Base-by-base conservation (phyloP, 2,113 vertebrate species). In the Gambusia affinis region DNA sequence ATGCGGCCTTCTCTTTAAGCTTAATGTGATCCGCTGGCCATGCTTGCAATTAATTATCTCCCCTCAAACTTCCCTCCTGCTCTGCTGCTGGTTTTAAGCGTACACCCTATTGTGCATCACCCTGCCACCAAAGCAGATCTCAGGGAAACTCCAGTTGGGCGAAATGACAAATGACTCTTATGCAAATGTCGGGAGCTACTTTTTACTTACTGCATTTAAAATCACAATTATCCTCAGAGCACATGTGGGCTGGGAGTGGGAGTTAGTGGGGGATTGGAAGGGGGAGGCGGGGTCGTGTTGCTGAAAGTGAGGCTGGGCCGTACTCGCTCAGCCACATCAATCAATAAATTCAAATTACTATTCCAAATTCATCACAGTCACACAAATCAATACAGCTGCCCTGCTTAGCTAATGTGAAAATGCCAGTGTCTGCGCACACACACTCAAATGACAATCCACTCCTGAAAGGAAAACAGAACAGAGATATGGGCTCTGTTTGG, bases 301-400 rank as follows among this genome's bases (percentile, higher is more conserved):
- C 83, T 92, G 89, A 92, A 91, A 92, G 89, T 90, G 90, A 89
- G 88, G 91, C 87, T 92, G 91, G 88, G 82, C 87, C 80, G 91
- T 93, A 91, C 91, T 92, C 82, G 91, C 90, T 93, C 87, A 94
- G 93, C 94, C 91, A 92, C 93, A 92, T 92, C 88, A 95, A 96
- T 97, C 96, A 94, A 96, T 96, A 96, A 90, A 93, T 96, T 95
- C 93, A 95, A 96, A 96, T 97, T 95, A 95, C 95, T 92, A 93
- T 95, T 95, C 95, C 95, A 95, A 96, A 97, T 97, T 96, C 95
- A 97, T 97, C 96, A 96, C 94, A 93, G 88, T 92, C 88, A 87
- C 94, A 92, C 85, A 78, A 95, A 96, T 96, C 95, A 95, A 96
- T 96, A 92, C 91, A 89, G 90, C 92, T 76, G 89, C 92, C 93